Conservation (phyloP, 2,888 invertebrate genomes). For the Congeria kusceri region DNA sequence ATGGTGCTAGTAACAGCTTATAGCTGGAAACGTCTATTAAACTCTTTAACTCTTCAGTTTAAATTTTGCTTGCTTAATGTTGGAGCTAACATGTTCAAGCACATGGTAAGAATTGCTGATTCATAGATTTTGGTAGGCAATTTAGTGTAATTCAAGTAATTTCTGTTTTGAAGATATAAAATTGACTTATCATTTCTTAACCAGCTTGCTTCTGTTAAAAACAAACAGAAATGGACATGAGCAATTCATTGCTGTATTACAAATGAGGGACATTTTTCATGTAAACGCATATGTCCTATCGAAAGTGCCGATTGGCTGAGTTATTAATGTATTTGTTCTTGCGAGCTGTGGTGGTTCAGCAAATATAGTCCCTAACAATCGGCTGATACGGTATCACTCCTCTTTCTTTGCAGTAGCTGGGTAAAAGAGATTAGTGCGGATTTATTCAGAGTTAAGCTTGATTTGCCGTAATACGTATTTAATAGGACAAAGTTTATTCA, state of each 20-base stretch:
- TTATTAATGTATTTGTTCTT: conserved; percentile 49
- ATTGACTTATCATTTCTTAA: neutral
- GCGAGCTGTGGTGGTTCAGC: conserved; percentile 24
- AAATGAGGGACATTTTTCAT: conserved; percentile 31
- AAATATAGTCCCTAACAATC: conserved; percentile 48
- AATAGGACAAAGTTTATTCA: conserved; percentile 55
- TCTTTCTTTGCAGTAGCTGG: conserved; percentile 41
- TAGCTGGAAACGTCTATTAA: no score
- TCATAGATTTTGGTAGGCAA: neutral
- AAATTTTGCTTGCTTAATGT: no score
- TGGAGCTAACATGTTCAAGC: no score
- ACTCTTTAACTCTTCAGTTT: no score
- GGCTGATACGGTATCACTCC: conserved; percentile 51
- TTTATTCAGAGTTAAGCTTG: conserved; percentile 51
- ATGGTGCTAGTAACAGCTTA: no score
- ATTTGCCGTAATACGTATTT: conserved; percentile 58
- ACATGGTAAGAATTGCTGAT: no score
- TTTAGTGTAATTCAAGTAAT: neutral
- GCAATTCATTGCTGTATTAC: conserved; percentile 11
- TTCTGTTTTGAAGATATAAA: conserved; percentile 1
- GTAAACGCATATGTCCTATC: neutral
- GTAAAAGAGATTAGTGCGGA: conserved; percentile 55
- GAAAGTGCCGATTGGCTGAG: conserved; percentile 1
- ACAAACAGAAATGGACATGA: neutral
- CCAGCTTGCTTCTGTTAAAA: neutral